These are phyloP conservation scores for Halictus rubicundus DNA, from an alignment of 1,140 invertebrate species.

Conservation along the genomic window DNA sequence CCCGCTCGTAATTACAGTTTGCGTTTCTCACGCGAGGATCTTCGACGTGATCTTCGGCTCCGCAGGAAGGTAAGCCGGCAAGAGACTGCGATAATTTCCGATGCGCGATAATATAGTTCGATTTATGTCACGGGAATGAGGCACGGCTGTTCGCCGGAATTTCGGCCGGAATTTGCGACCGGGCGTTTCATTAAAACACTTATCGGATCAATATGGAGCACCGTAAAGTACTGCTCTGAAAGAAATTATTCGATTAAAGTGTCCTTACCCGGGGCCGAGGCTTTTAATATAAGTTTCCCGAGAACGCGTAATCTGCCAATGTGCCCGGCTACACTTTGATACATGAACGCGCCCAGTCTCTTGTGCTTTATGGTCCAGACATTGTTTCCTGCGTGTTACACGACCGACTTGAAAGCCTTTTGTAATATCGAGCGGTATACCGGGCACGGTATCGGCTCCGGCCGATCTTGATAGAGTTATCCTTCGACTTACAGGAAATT, in stretches of 20 bases:
- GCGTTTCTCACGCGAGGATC: slow-evolving; percentile 65
- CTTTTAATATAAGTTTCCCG: neutral
- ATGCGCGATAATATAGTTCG: slow-evolving; percentile 58
- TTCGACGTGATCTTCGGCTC: slow-evolving; percentile 58
- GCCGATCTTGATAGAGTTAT: no score
- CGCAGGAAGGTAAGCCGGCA: slow-evolving; percentile 31
- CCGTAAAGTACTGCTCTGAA: neutral
- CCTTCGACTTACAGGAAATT: no score
- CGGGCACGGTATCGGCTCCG: no score
- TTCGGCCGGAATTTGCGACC: slow-evolving; percentile 24
- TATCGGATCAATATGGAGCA: neutral
- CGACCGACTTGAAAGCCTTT: no score
- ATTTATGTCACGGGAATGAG: slow-evolving; percentile 54
- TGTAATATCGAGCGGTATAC: no score
- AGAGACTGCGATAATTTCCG: slow-evolving; percentile 51
- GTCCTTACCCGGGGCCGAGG: neutral
- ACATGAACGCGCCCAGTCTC: neutral
- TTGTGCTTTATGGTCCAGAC: no score
- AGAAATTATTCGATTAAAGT: slow-evolving; percentile 4
- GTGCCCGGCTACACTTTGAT: neutral
- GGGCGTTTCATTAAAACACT: neutral
- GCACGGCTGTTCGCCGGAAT: slow-evolving; percentile 22
- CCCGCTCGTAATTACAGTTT: slow-evolving; percentile 63
- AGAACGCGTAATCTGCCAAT: neutral
- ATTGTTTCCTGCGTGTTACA: no score